phyloP scores from a whole-genome alignment of 64 coral and sea anemone genomes.

The Stichodactyla mertensii region DNA sequence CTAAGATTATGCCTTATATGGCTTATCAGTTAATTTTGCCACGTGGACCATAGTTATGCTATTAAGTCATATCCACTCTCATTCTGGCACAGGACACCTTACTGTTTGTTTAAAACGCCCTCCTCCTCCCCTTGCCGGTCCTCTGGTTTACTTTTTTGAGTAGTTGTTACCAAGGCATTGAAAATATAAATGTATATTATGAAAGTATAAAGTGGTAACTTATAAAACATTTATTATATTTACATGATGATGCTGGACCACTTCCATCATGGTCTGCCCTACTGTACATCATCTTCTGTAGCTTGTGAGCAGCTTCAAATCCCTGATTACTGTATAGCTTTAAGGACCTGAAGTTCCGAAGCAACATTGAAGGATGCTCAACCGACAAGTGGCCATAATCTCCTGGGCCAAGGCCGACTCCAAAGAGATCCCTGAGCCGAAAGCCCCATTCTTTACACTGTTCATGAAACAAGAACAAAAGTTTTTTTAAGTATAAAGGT shows the following conservation, averaged over 20 bases:
- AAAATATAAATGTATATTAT: too few species aligned
- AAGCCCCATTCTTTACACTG: slow-evolving; percentile 59
- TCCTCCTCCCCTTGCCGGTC: slow-evolving; percentile 15
- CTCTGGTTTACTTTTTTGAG: slow-evolving; percentile 10
- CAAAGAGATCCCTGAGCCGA: slow-evolving; percentile 38
- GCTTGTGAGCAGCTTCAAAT: slow-evolving; percentile 34
- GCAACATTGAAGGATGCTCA: slow-evolving; percentile 37
- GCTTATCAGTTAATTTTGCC: too few species aligned
- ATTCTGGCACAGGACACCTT: too few species aligned
- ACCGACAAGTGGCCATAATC: slow-evolving; percentile 42
- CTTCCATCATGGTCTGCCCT: slow-evolving; percentile 28
- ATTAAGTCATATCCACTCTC: too few species aligned
- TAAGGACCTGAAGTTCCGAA: slow-evolving; percentile 37
- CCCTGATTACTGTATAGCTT: slow-evolving; percentile 40
- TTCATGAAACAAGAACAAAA: not conserved
- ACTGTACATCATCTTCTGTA: slow-evolving; percentile 26
- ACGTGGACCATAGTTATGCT: too few species aligned
- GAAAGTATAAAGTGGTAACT: not conserved
- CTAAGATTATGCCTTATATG: too few species aligned
- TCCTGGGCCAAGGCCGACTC: slow-evolving; percentile 33
- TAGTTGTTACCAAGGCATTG: too few species aligned
- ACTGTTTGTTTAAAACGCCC: slow-evolving; percentile 8
- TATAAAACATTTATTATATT: not conserved
- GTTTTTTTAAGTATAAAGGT: too few species aligned
- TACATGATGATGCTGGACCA: slow-evolving; percentile 29